Evolutionary conservation across 2,888 invertebrate genomes (phyloP), one percentile per base, ranked within the genome.

Genomic region (Agonopterix arenella): DNA sequence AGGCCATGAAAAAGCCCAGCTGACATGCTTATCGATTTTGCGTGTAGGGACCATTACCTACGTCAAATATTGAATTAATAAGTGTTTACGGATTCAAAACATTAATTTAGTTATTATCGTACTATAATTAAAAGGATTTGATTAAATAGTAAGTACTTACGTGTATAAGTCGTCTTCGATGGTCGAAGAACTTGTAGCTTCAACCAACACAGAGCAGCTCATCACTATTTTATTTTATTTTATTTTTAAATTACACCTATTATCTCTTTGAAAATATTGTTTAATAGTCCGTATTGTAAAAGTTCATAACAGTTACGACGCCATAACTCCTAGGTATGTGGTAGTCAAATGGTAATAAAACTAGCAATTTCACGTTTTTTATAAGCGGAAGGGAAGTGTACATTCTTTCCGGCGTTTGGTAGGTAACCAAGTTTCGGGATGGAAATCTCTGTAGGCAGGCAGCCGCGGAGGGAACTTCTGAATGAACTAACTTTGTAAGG

Each of bases 161-260:
- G 79, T 74, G 59, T 86, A 85, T 1, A 82, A 57, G 51, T 85
- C 85, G 52, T 82, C 85, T 46, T 76, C 76, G 46, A 66, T 55
- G 52, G 58, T 71, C 8, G 84, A 76, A 47, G 80, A 79, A 57
- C 80, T 79, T 5, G 77, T 76, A 1, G 80, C 78, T 57, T 82
- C 83, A 37, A 78, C 72, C 42, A 80, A 51, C 60, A 78, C 70
- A 2, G 81, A 65, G 54, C 69, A 68, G 56, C 71, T 80, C 80
- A 82, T 80, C 60, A 68, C 73, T 72, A 51, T 38, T 51, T 48
- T 55, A 45, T 28, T 49, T 47, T 52, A 46, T 28, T 18, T 49
- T 48, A 18, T 47, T 53, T 46, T 41, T 48, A 48, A 40, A 10
- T 5, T 5, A 28, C 4, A 28, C 28, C 28, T 28, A 28, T 5